phyloP scores from a whole-genome alignment of 2,888 invertebrate species.

The Drosophila eohydei region DNA sequence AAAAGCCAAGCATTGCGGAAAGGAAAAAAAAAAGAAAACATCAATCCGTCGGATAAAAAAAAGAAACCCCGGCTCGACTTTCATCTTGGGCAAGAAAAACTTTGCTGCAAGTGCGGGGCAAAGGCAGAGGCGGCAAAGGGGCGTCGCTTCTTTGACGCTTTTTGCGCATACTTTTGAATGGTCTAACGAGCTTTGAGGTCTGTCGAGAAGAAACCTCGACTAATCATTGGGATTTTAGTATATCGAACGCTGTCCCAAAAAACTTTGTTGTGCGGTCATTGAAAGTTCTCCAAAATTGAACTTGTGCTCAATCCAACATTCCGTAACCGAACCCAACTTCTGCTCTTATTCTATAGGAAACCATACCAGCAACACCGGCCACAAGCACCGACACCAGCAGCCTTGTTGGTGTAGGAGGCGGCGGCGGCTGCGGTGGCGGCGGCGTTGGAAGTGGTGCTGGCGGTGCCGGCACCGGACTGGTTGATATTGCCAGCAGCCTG shows the following conservation, averaged over 20 bases:
- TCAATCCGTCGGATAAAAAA: slow-evolving; percentile 32
- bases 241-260: slow-evolving; percentile 71
- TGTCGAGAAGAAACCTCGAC: slow-evolving; percentile 34
- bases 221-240: slow-evolving; percentile 75
- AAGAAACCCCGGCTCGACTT: slow-evolving; percentile 51
- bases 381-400: slow-evolving; percentile 75
- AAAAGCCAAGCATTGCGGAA: slow-evolving; percentile 41
- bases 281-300: slow-evolving; percentile 50
- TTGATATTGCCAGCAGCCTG: slow-evolving; percentile 62
- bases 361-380: slow-evolving; percentile 81
- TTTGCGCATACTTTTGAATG: slow-evolving; percentile 70
- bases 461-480: slow-evolving; percentile 46
- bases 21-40: slow-evolving; percentile 48
- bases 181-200: slow-evolving; percentile 64
- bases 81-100: slow-evolving; percentile 66
- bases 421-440: slow-evolving; percentile 42
- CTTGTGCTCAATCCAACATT: slow-evolving; percentile 32
- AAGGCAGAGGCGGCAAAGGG: background rate
- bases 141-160: slow-evolving; percentile 62
- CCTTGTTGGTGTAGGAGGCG: slow-evolving; percentile 62
- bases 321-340: slow-evolving; percentile 3
- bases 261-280: slow-evolving; percentile 76
- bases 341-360: slow-evolving; percentile 67
- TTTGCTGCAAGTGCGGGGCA: slow-evolving; percentile 39
- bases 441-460: slow-evolving; percentile 29